phyloP scores from a whole-genome alignment of 2,888 invertebrate species.

The Mantis religiosa region DNA sequence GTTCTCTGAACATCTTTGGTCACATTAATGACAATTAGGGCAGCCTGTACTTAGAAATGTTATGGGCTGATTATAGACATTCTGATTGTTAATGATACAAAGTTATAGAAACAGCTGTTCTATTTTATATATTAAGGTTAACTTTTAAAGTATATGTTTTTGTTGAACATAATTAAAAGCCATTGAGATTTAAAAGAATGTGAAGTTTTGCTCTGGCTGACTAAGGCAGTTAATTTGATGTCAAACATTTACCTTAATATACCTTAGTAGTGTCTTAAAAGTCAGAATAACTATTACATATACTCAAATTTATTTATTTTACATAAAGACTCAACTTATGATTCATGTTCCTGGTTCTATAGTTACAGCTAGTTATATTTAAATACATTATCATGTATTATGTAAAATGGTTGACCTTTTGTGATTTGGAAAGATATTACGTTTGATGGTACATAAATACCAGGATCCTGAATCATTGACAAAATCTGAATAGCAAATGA shows the following conservation, averaged over 20 bases:
- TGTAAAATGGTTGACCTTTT: too few species aligned
- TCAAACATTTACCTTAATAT: neutral
- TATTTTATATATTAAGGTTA: neutral
- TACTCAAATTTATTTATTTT: too few species aligned
- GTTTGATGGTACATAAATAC: too few species aligned
- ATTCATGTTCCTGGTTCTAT: too few species aligned
- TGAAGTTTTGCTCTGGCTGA: neutral
- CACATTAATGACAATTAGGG: neutral
- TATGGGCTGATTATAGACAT: slow-evolving; percentile 20
- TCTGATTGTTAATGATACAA: neutral
- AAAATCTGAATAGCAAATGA: neutral
- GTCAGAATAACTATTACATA: too few species aligned
- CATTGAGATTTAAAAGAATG: neutral
- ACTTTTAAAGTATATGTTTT: neutral
- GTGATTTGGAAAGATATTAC: too few species aligned
- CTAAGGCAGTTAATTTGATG: neutral
- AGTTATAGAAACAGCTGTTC: neutral
- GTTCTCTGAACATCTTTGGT: neutral
- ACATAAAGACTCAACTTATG: too few species aligned
- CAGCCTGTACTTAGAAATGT: slow-evolving; percentile 22
- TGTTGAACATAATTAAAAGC: neutral
- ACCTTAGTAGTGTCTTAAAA: neutral
- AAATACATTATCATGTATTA: too few species aligned
- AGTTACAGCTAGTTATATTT: too few species aligned
- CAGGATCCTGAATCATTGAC: too few species aligned